A percentile compares a stretch with the other conserved stretches of the same genome.
These are phyloP conservation scores for Pampus argenteus DNA, from an alignment of 2,797 vertebrate species.

Conservation along the genomic window DNA sequence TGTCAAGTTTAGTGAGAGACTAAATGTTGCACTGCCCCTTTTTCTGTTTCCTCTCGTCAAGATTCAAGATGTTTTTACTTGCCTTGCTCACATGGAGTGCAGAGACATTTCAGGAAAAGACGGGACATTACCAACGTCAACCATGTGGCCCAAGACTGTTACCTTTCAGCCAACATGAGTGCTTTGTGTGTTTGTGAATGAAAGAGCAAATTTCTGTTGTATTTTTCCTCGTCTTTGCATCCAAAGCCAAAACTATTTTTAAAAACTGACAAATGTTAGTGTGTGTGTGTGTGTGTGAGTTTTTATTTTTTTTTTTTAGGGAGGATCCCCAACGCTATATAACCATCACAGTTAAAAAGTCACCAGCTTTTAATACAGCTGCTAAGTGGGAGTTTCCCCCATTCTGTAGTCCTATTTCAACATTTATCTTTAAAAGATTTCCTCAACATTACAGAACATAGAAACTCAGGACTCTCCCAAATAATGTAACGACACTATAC, in stretches of 20 bases:
- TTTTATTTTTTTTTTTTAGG: too few relatives aligned
- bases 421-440: not conserved
- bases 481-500: too few relatives aligned
- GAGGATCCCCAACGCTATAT: slow-evolving; percentile 4
- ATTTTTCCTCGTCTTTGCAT: slow-evolving; percentile 27
- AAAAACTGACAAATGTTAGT: slow-evolving; percentile 17
- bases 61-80: slow-evolving; percentile 9
- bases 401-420: not conserved
- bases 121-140: not conserved
- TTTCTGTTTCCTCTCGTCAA: slow-evolving; percentile 48
- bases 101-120: slow-evolving; percentile 9
- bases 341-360: slow-evolving; percentile 30
- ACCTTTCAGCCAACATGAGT: slow-evolving; percentile 6
- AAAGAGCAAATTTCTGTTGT: slow-evolving; percentile 25
- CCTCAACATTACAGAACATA: too few relatives aligned
- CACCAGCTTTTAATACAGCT: slow-evolving; percentile 43
- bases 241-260: slow-evolving; percentile 65
- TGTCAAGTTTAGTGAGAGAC: slow-evolving; percentile 11
- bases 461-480: too few relatives aligned
- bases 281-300: too few relatives aligned
- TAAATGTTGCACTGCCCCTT: slow-evolving; percentile 27
- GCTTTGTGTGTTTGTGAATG: slow-evolving; percentile 47
- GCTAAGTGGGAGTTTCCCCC: not conserved
- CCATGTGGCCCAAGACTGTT: slow-evolving; percentile 20
- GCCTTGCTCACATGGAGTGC: slow-evolving; percentile 31